Evolutionary conservation across 2,113 vertebrate genomes (phyloP).

Genomic region (Malurus alboscapulatus): DNA sequence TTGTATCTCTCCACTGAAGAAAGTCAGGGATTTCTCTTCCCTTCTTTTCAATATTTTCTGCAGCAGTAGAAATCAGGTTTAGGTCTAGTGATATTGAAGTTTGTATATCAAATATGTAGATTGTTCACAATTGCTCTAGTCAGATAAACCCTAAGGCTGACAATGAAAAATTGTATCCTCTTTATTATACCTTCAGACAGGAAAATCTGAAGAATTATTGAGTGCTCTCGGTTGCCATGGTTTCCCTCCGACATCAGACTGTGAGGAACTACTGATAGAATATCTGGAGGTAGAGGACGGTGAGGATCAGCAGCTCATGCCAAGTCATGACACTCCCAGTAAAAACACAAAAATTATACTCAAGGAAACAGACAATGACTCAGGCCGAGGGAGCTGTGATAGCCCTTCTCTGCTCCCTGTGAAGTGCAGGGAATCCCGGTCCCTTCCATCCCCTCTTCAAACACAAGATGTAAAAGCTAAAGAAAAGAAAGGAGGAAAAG

Average conservation of each 20-base stretch:
- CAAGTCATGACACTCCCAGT: constrained; percentile 62
- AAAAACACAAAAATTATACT: constrained; percentile 60
- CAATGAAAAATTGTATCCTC: not conserved
- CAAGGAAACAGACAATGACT: constrained; percentile 82
- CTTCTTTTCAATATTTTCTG: not conserved
- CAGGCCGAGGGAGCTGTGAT: constrained; percentile 88
- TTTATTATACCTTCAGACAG: constrained; percentile 74
- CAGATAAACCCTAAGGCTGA: not conserved
- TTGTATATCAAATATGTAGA: not conserved
- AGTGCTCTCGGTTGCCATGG: constrained; percentile 83
- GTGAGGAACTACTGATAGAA: constrained; percentile 88
- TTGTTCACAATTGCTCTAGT: not conserved
- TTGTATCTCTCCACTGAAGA: not conserved
- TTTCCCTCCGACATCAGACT: constrained; percentile 83
- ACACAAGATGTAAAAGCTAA: constrained; percentile 23
- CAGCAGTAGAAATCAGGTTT: not conserved
- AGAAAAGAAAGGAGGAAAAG: constrained; percentile 19
- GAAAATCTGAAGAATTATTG: constrained; percentile 85
- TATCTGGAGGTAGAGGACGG: constrained; percentile 87
- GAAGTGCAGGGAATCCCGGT: constrained; percentile 64
- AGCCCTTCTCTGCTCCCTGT: constrained; percentile 86
- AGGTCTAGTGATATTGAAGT: not conserved
- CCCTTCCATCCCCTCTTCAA: constrained; percentile 19
- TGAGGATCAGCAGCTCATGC: constrained; percentile 79
- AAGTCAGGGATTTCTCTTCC: not conserved